phyloP scores from a whole-genome alignment of 2,797 vertebrate genomes.

The Valencia hispanica region DNA sequence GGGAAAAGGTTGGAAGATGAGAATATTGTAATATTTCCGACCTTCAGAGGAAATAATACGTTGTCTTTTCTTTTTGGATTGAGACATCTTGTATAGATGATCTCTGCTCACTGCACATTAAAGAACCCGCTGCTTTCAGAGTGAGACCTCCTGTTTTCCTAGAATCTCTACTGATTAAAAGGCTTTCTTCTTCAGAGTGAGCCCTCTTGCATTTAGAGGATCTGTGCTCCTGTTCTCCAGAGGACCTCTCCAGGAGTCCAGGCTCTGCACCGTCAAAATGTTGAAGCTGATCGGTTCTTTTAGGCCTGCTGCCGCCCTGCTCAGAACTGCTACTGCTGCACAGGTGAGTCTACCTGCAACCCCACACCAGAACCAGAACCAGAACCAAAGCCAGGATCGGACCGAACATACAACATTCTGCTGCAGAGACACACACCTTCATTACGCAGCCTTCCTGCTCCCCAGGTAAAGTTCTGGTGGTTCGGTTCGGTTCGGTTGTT shows the following conservation, averaged over 20 bases:
- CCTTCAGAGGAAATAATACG: no score
- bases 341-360: constrained; percentile 46
- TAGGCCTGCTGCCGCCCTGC: constrained; percentile 19
- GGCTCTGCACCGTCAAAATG: constrained; percentile 36
- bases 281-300: constrained; percentile 27
- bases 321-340: constrained; percentile 14
- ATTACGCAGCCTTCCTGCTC: background rate
- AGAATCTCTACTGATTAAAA: constrained; percentile 26
- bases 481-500: background rate
- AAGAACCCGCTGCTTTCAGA: background rate
- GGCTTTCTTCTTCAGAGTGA: background rate
- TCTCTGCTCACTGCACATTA: background rate
- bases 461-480: background rate
- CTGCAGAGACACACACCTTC: background rate
- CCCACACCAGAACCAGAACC: background rate
- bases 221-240: background rate
- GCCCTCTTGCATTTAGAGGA: background rate
- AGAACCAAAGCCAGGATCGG: background rate
- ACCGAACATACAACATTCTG: background rate
- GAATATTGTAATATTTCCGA: no score
- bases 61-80: background rate
- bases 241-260: background rate
- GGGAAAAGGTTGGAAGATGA: accelerated
- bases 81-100: background rate
- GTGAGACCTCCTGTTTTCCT: constrained; percentile 9